Percentiles rank a stretch among this genome's conserved stretches.
Evolutionary conservation across 2,113 vertebrate genomes (phyloP).

Genomic region (Arvicanthis niloticus): DNA sequence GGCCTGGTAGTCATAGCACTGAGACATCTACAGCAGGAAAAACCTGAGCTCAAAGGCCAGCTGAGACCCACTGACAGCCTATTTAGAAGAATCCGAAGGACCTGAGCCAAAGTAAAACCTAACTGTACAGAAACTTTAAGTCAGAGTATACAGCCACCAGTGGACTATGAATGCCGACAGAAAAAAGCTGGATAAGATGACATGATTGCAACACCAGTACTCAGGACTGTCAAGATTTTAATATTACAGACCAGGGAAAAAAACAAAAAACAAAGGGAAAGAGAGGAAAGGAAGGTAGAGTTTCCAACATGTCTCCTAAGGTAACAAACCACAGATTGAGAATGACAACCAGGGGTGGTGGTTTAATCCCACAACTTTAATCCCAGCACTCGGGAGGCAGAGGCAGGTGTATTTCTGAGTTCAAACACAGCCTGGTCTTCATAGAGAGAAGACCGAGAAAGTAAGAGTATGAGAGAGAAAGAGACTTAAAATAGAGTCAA

Average conservation of each 20-base stretch:
- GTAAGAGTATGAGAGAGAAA: neutral
- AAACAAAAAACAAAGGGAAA: neutral
- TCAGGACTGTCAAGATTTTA: neutral
- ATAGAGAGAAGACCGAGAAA: neutral
- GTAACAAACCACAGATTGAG: neutral
- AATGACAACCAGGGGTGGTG: neutral
- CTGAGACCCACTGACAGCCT: neutral
- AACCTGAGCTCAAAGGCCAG: neutral
- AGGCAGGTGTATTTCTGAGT: neutral
- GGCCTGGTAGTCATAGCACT: neutral
- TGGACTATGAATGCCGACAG: neutral
- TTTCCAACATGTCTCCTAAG: neutral
- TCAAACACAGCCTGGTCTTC: neutral
- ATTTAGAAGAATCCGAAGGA: neutral
- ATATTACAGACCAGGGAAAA: neutral
- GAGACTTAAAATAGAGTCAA: neutral
- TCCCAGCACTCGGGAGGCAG: neutral
- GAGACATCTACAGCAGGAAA: neutral
- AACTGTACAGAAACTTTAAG: neutral
- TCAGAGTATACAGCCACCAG: neutral
- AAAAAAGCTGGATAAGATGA: neutral
- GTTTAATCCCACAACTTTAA: neutral
- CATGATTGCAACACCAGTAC: neutral
- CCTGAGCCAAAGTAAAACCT: neutral
- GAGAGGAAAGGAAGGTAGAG: neutral